Base-by-base conservation (phyloP, 2,888 invertebrate species). In the Caprella mutica region DNA sequence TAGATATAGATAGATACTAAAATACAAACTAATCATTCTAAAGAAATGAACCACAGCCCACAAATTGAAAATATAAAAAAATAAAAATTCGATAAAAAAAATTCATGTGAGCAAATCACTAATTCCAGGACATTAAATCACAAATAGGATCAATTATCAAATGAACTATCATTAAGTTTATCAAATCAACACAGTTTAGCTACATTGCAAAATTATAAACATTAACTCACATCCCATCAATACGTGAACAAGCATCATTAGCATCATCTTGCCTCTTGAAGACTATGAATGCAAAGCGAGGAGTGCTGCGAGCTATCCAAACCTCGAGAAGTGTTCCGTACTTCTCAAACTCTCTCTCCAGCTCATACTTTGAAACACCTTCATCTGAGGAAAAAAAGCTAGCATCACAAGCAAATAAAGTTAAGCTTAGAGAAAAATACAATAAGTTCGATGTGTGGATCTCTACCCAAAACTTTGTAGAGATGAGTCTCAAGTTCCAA, bases 271-370 rank as follows among this genome's bases (percentile, higher is more conserved):
- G 75, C 63, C 76, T 74, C 67, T 76, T 76, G 69, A 72, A 80
- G 9, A 78, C 78, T 51, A 78, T 75, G 71, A 80, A 79, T n/a
- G 79, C 79, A 72, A 79, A 80, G 67, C 78, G 78, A 1, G 79
- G 80, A 9, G 78, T 77, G 65, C 77, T 78, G 62, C 76, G 75
- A 0, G 79, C 79, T 70, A 80, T 73, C 79, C 79, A 80, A 5
- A 79, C 74, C 68, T 80, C 80, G 62, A 74, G 72, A 19, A 79
- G 66, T 21, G 71, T 71, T 1, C 79, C 80, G 69, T 74, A 79
- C 61, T 76, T 77, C 27, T 76, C 72, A 69, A 78, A 80, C 1
- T 75, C 70, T 66, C 74, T 74, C 66, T 77, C 77, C 62, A 80
- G 69, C 66, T 79, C 78, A 35, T 73, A 69, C 67, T 77, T 77